These are phyloP conservation scores for Stegostoma tigrinum DNA, from an alignment of 2,113 vertebrate genomes.

Conservation along the genomic window DNA sequence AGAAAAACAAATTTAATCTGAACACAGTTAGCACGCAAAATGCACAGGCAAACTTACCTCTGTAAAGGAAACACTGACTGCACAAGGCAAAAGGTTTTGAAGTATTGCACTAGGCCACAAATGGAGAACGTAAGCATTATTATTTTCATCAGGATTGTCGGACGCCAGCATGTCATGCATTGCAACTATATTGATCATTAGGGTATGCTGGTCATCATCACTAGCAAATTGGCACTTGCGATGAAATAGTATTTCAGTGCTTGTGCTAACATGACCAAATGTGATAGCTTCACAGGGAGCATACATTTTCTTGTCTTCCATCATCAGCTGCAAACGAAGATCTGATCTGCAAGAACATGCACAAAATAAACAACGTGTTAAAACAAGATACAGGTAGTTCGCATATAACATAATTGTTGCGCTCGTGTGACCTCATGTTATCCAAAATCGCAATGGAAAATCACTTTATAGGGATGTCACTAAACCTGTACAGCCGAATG, in stretches of 20 bases:
- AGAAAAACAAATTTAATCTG: not conserved
- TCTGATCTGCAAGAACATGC: constrained; percentile 60
- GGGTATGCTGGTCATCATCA: constrained; percentile 51
- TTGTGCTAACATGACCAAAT: constrained; percentile 71
- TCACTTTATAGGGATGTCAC: no score
- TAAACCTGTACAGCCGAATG: no score
- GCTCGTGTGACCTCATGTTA: no score
- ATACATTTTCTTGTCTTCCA: constrained; percentile 49
- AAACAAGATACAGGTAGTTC: not conserved
- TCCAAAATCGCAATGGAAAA: no score
- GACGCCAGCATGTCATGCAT: constrained; percentile 69
- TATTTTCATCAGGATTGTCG: constrained; percentile 60
- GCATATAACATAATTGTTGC: no score
- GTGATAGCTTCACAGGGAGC: constrained; percentile 73
- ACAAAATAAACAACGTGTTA: not conserved
- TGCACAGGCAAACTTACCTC: constrained; percentile 53
- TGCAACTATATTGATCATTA: constrained; percentile 80
- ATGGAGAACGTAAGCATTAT: constrained; percentile 84
- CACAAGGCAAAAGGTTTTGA: constrained; percentile 85
- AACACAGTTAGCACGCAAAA: not conserved
- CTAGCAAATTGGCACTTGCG: constrained; percentile 64
- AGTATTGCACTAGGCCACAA: constrained; percentile 85
- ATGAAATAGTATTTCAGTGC: constrained; percentile 57
- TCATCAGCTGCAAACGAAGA: constrained; percentile 72
- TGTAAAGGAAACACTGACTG: constrained; percentile 63